Conservation (phyloP, 2,797 vertebrate species). For the Phrynocephalus guinanensis region DNA sequence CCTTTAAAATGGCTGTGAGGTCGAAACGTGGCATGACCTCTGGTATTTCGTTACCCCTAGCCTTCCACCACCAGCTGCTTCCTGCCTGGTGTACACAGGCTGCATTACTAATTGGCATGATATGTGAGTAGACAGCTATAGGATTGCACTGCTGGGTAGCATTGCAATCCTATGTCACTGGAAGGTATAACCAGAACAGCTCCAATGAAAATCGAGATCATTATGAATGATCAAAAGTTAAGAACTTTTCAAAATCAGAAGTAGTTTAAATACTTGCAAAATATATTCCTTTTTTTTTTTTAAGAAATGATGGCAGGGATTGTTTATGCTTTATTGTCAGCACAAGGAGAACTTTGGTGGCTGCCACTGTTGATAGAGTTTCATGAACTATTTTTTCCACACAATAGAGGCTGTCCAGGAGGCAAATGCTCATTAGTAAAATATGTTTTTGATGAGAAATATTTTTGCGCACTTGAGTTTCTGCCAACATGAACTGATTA, state of each 20-base stretch:
- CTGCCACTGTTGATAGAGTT: conserved; percentile 2
- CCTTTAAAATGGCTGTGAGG: neutral
- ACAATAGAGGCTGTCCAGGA: neutral
- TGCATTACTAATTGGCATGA: neutral
- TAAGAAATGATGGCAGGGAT: neutral
- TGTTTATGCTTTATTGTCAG: neutral
- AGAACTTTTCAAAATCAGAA: neutral
- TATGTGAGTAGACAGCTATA: neutral
- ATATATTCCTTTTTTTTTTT: neutral
- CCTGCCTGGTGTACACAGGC: neutral
- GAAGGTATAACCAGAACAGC: neutral
- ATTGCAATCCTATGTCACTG: neutral
- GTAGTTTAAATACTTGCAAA: neutral
- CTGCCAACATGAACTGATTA: neutral
- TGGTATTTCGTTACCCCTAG: neutral
- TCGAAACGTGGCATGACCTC: neutral
- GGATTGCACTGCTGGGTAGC: neutral
- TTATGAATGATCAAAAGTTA: neutral
- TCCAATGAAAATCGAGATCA: neutral
- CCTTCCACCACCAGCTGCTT: neutral
- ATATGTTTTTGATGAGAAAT: neutral
- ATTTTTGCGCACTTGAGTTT: conserved; percentile 18
- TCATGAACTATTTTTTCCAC: conserved; percentile 2
- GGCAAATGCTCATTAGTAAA: conserved; percentile 53
- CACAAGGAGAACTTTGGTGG: neutral